phyloP scores from a whole-genome alignment of 2,797 vertebrate species.

The Avahi laniger region DNA sequence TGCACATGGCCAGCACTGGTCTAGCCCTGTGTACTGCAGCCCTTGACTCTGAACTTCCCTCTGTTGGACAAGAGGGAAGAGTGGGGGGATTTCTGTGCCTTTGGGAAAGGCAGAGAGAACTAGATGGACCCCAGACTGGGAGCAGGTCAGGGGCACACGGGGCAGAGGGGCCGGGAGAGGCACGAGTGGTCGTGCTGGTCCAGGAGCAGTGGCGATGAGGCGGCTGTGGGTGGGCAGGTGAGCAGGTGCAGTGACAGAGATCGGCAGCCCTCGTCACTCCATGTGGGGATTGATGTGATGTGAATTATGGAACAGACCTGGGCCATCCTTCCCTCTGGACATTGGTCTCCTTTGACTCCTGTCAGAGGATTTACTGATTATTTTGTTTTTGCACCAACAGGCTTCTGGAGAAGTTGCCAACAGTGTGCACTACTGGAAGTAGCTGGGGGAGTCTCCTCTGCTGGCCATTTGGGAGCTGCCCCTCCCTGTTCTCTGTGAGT shows the following conservation, averaged over 20 bases:
- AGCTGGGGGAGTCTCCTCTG: background rate
- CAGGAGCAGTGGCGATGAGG: background rate
- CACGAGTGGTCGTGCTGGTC: background rate
- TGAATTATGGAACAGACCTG: background rate
- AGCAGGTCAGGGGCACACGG: background rate
- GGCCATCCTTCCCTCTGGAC: background rate
- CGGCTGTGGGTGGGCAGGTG: background rate
- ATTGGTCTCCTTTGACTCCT: background rate
- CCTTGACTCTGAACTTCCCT: background rate
- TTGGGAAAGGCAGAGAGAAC: background rate
- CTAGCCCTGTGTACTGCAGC: background rate
- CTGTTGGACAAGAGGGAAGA: background rate
- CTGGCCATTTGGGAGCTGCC: background rate
- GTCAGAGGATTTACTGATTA: background rate
- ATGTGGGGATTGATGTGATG: background rate
- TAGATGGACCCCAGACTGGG: background rate
- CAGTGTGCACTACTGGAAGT: slow-evolving; percentile 23
- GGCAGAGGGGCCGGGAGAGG: background rate
- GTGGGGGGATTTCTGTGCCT: background rate
- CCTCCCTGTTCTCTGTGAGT: background rate
- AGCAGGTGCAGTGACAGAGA: background rate
- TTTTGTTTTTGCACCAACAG: background rate
- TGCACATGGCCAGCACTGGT: background rate
- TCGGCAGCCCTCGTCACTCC: background rate
- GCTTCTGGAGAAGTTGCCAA: slow-evolving; percentile 31